phyloP scores from a whole-genome alignment of 2,888 invertebrate genomes.

The Linnaemya vulpina region DNA sequence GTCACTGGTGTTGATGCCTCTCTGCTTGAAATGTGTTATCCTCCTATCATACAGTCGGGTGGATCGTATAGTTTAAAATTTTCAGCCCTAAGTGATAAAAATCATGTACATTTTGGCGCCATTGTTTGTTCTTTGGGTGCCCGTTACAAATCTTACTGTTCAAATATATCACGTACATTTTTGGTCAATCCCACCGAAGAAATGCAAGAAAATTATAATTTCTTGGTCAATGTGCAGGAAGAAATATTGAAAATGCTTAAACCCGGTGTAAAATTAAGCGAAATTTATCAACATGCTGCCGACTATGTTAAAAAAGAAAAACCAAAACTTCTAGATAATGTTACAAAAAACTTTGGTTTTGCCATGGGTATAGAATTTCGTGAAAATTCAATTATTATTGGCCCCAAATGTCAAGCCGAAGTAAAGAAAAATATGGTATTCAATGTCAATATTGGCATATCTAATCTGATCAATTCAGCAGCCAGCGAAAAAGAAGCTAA shows the following conservation, averaged over 20 bases:
- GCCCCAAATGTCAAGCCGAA: slow-evolving; percentile 91
- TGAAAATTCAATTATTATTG: slow-evolving; percentile 95
- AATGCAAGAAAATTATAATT: slow-evolving; percentile 94
- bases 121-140: slow-evolving; percentile 97
- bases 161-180: slow-evolving; percentile 97
- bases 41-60: slow-evolving; percentile 99
- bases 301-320: slow-evolving; percentile 93
- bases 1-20: slow-evolving; percentile 94
- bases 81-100: slow-evolving; percentile 97
- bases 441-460: slow-evolving; percentile 96
- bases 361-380: slow-evolving; percentile 99
- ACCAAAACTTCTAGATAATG: slow-evolving; percentile 91
- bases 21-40: slow-evolving; percentile 98
- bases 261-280: slow-evolving; percentile 91
- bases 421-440: slow-evolving; percentile 98
- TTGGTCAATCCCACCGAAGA: slow-evolving; percentile 95
- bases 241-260: slow-evolving; percentile 93
- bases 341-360: slow-evolving; percentile 98
- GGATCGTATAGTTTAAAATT: slow-evolving; percentile 99
- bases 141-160: slow-evolving; percentile 98
- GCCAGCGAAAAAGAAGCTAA: slow-evolving; percentile 94
- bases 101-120: slow-evolving; percentile 96
- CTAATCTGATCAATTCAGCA: slow-evolving; percentile 91
- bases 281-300: slow-evolving; percentile 93
- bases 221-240: slow-evolving; percentile 94